Conservation (phyloP, 2,797 vertebrate species). For the Malurus leucopterus region DNA sequence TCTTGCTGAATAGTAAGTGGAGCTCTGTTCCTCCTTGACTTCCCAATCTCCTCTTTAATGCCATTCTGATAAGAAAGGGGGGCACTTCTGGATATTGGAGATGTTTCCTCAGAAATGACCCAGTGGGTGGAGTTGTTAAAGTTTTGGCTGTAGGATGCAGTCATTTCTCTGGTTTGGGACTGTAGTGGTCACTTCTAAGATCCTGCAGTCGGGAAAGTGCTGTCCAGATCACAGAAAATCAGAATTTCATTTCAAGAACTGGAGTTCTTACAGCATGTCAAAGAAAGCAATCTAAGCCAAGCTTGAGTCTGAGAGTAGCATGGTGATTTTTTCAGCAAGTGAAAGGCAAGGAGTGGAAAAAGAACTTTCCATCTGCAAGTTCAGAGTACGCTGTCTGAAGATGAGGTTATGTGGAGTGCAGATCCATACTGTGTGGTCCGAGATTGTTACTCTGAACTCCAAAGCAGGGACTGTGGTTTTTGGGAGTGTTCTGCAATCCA, state of each 20-base stretch:
- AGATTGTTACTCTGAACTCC: neutral
- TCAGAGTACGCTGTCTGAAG: neutral
- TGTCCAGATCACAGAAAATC: neutral
- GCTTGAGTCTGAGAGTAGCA: neutral
- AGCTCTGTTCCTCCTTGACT: neutral
- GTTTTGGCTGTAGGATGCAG: neutral
- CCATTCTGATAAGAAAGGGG: neutral
- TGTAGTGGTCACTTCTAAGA: neutral
- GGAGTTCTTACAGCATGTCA: neutral
- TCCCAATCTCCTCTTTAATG: neutral
- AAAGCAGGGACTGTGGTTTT: neutral
- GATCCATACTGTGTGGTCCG: slow-evolving; percentile 16
- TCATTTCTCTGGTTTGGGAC: neutral
- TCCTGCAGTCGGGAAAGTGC: neutral
- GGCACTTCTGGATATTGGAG: neutral
- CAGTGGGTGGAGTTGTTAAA: neutral
- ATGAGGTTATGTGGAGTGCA: slow-evolving; percentile 22
- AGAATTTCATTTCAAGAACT: neutral
- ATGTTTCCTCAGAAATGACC: neutral
- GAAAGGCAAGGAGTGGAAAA: neutral
- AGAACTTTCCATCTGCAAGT: neutral
- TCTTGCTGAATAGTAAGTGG: neutral
- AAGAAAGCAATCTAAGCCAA: neutral
- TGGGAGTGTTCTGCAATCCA: slow-evolving; percentile 12
- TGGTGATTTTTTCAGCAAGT: neutral